Conservation (phyloP, 1,140 invertebrate species). For the Cotesia glomerata region DNA sequence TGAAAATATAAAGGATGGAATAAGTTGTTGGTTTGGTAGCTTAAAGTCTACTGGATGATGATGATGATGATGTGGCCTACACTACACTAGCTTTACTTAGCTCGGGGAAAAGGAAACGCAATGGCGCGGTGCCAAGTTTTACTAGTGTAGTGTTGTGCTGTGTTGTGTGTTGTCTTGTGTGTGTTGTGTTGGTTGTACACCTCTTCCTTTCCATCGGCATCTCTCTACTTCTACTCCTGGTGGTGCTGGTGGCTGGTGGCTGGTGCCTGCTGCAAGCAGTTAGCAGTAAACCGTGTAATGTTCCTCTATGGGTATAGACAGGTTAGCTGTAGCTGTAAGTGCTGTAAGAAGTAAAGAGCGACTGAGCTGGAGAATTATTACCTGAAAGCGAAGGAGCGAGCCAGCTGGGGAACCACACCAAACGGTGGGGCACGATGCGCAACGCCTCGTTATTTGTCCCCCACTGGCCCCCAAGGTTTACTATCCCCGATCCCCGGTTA, state of each 20-base stretch:
- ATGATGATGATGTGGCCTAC: slow-evolving; percentile 14
- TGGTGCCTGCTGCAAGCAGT: not conserved
- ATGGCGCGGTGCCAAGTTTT: slow-evolving; percentile 12
- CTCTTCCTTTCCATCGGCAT: slow-evolving; percentile 6
- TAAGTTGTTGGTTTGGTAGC: not conserved
- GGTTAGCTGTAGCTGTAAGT: too few relatives aligned
- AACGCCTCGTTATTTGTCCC: slow-evolving; percentile 3
- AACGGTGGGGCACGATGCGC: not conserved
- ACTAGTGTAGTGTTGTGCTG: not conserved
- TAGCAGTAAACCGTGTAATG: not conserved
- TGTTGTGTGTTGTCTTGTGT: too few relatives aligned
- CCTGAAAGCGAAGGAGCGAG: too few relatives aligned
- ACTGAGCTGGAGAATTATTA: too few relatives aligned
- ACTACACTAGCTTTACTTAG: not conserved
- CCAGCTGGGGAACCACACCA: too few relatives aligned
- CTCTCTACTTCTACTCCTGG: not conserved
- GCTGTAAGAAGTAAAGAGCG: too few relatives aligned
- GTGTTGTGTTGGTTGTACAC: not conserved
- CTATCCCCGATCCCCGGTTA: too few relatives aligned
- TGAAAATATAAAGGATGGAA: not conserved
- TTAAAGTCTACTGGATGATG: slow-evolving; percentile 7
- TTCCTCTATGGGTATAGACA: too few relatives aligned
- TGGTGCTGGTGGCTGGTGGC: not conserved
- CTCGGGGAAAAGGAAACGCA: slow-evolving; percentile 18
- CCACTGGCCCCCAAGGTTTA: not conserved